Conservation (phyloP, 2,888 invertebrate species). For the Epinotia bilunana region DNA sequence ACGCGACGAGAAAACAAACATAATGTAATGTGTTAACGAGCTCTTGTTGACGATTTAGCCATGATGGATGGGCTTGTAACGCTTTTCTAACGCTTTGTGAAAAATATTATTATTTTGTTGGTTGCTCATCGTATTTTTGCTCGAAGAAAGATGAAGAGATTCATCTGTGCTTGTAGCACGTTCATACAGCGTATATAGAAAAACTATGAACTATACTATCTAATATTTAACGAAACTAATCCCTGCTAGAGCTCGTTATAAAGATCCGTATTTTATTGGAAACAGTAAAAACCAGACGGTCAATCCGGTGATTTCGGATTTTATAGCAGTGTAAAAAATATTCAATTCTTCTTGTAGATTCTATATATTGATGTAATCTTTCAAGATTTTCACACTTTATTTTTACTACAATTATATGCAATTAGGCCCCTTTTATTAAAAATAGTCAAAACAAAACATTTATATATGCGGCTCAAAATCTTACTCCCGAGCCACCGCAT, state of each 20-base stretch:
- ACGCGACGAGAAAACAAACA: constrained; percentile 25
- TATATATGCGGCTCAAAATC: constrained; percentile 3
- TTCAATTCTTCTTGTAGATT: too few species aligned
- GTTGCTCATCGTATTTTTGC: constrained; percentile 9
- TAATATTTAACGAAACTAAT: neutral
- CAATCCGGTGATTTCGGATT: neutral
- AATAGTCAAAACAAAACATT: neutral
- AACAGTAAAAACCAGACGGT: neutral
- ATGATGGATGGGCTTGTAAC: constrained; percentile 36
- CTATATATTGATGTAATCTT: too few species aligned
- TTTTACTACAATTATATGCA: too few species aligned
- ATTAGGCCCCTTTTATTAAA: too few species aligned
- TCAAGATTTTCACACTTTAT: too few species aligned
- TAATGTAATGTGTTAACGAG: constrained; percentile 38
- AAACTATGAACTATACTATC: neutral
- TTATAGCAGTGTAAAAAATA: too few species aligned
- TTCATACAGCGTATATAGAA: neutral
- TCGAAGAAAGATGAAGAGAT: neutral
- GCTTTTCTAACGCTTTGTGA: constrained; percentile 23
- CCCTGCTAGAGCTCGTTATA: neutral
- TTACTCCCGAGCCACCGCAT: neutral
- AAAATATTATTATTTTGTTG: constrained; percentile 24
- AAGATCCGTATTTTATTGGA: neutral
- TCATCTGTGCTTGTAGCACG: neutral
- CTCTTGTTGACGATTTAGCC: constrained; percentile 30